These are phyloP conservation scores for Apaloderma vittatum DNA, from an alignment of 2,113 vertebrate species.

Conservation along the genomic window DNA sequence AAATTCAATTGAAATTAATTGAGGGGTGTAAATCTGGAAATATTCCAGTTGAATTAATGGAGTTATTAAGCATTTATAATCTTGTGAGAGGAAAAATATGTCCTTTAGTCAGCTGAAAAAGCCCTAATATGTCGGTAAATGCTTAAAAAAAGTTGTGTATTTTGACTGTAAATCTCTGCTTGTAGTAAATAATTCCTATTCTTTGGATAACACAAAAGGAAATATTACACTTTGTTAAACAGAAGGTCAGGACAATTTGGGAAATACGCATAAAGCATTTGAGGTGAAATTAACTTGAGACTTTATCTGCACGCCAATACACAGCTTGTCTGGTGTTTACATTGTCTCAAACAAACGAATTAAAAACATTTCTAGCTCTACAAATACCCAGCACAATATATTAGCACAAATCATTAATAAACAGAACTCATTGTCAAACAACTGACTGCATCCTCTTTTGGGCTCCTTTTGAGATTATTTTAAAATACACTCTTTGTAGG, in stretches of 20 bases:
- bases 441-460: neutral
- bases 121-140: neutral
- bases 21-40: slow-evolving; percentile 51
- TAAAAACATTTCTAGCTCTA: neutral
- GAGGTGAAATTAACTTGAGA: slow-evolving; percentile 13
- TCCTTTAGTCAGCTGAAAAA: slow-evolving; percentile 23
- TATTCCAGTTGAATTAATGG: slow-evolving; percentile 32
- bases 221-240: neutral
- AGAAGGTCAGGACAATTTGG: neutral
- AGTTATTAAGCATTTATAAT: slow-evolving; percentile 56
- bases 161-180: slow-evolving; percentile 20
- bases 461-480: neutral
- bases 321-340: neutral
- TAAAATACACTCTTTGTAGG: neutral
- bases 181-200: slow-evolving; percentile 13
- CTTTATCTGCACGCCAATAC: neutral
- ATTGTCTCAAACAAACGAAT: neutral
- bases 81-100: slow-evolving; percentile 19
- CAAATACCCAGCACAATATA: neutral
- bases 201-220: neutral
- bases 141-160: neutral
- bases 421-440: neutral
- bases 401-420: neutral
- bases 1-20: slow-evolving; percentile 66
- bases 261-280: neutral